These are phyloP conservation scores for Myotis brandtii DNA, from an alignment of 2,113 vertebrate genomes.

Conservation along the genomic window DNA sequence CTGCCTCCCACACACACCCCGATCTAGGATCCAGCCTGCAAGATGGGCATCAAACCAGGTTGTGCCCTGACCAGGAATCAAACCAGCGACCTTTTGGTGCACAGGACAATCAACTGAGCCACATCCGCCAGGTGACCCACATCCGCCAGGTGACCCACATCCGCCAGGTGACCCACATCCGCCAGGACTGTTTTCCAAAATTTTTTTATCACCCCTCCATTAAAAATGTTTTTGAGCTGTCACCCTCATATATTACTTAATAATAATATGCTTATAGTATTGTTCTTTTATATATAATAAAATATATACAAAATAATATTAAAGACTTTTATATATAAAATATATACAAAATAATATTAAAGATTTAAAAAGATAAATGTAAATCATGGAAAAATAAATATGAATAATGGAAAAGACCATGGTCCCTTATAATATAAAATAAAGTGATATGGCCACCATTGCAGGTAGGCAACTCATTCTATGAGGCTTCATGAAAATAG, in stretches of 20 bases:
- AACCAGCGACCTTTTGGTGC: too few species aligned
- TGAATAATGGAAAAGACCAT: background rate
- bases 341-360: background rate
- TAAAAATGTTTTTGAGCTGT: background rate
- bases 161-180: too few species aligned
- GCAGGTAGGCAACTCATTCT: background rate
- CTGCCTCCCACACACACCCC: too few species aligned
- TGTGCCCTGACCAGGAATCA: too few species aligned
- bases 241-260: background rate
- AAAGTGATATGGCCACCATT: background rate
- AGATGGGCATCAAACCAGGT: too few species aligned
- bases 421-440: slow-evolving; percentile 27
- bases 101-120: too few species aligned
- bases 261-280: background rate
- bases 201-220: background rate
- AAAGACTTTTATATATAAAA: background rate
- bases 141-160: too few species aligned
- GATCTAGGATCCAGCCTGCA: too few species aligned
- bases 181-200: background rate
- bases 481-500: background rate
- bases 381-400: background rate
- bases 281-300: background rate
- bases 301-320: background rate
- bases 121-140: too few species aligned
- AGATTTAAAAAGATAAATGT: background rate